Evolutionary conservation across 1,140 invertebrate genomes (phyloP), one percentile per base, ranked within the genome.

Genomic region (Drosophila melanica): DNA sequence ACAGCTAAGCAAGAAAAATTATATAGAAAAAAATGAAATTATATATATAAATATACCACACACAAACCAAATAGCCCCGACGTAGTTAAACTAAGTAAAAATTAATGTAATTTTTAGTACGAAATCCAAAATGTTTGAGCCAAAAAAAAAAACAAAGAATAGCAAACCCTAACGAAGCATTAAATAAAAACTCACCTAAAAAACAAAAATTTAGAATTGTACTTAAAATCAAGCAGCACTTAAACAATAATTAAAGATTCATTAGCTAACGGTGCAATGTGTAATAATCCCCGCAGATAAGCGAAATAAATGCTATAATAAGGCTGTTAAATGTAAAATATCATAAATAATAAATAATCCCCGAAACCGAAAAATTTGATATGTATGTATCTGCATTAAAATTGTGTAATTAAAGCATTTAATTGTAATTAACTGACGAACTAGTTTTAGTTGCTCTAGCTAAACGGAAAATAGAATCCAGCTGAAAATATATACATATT

Each of bases 271-370:
- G 50, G 51, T 64, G 50, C 39, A 74, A 74, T 64, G 71, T 75
- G 59, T 75, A 78, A 67, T 73, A 81, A 84, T 73, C 85, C 62
- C 67, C 77, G n/a, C 54, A 71, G 70, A 82, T 65, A 69, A 76
- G 80, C 80, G 63, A 82, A 64, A 55, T 69, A 85, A 85, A 85
- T 90, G 86, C 90, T 90, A 90, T 90, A 81, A 90, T 91, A 91
- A 90, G 86, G 90, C 90, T 91, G 90, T 91, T 91, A 91, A 89
- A 87, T 91, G 86, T 91, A 91, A 90, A 90, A 89, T 89, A 89
- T 84, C 85, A 89, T 89, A 89, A 87, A 89, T 79, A 77, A 79
- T 81, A 76, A 68, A 81, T 78, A 58, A 70, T 50, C 60, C 41
- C 41, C 41, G 14, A 14, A 41, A 41, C 41, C n/a, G 23, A 44